phyloP scores from a whole-genome alignment of 2,888 invertebrate species.

The Parelbella ahira region DNA sequence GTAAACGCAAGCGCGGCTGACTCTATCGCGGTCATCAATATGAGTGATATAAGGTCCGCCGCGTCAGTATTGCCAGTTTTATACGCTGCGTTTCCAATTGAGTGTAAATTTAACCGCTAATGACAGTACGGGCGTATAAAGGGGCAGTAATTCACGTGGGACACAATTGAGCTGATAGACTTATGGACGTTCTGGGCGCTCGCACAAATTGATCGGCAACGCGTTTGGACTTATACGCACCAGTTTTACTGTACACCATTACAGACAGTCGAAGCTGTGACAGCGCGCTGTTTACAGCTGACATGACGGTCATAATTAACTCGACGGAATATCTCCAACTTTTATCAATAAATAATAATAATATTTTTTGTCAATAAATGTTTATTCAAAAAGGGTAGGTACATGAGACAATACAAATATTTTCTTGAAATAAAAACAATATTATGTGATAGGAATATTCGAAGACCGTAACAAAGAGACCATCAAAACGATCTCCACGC shows the following conservation, averaged over 20 bases:
- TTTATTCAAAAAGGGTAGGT: no score
- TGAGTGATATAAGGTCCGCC: conserved; percentile 19
- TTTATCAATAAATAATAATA: no score
- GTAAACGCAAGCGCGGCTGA: conserved; percentile 11
- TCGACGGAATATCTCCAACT: no score
- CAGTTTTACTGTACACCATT: background rate
- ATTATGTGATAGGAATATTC: no score
- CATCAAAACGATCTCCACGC: no score
- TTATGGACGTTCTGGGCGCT: conserved; percentile 15
- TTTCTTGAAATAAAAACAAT: no score
- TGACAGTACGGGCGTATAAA: conserved; percentile 21
- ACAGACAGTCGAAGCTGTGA: no score
- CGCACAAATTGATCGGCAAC: conserved; percentile 19
- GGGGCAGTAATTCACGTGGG: conserved; percentile 13
- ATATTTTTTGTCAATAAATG: no score
- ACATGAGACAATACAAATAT: no score
- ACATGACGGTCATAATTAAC: no score
- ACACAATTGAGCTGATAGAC: conserved; percentile 22
- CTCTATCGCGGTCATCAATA: conserved; percentile 20
- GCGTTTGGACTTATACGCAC: conserved; percentile 6
- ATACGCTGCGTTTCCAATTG: conserved; percentile 14
- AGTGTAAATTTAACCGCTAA: conserved; percentile 22
- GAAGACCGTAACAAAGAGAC: no score
- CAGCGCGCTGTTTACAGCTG: background rate
- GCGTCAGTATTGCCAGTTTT: conserved; percentile 11